Evolutionary conservation across 2,797 vertebrate species (phyloP).

Genomic region (Catamblyrhynchus diadema): DNA sequence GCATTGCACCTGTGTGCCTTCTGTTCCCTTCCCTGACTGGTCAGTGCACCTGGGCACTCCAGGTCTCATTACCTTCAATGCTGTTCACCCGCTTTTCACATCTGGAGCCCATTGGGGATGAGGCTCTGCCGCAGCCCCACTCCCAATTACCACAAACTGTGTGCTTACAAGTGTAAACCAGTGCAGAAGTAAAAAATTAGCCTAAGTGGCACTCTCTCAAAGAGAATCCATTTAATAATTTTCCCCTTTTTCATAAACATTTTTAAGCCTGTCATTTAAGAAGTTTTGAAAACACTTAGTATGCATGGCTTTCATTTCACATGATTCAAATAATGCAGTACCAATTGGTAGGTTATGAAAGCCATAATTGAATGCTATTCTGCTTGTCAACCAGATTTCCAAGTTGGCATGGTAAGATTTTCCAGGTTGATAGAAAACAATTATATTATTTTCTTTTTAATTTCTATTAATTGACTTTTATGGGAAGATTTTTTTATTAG

Average conservation of each 20-base stretch:
- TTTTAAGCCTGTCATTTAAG: not conserved
- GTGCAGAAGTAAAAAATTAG: not conserved
- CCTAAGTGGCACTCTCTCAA: not conserved
- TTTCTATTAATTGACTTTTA: not conserved
- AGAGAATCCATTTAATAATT: not conserved
- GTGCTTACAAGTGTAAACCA: not conserved
- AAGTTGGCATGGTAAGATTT: not conserved
- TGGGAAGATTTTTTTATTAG: not conserved
- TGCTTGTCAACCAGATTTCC: constrained; percentile 33
- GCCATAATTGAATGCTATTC: not conserved
- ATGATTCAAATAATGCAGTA: not conserved
- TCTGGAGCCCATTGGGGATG: not conserved
- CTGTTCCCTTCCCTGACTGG: not conserved
- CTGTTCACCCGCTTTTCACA: not conserved
- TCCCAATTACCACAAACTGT: not conserved
- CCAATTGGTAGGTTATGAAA: not conserved
- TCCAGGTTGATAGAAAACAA: not conserved
- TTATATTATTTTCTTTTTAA: not conserved
- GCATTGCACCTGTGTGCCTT: not conserved
- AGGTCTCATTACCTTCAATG: not conserved
- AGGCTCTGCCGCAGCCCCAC: not conserved
- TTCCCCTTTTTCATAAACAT: not conserved
- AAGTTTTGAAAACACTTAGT: not conserved
- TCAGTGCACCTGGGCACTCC: not conserved
- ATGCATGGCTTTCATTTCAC: not conserved